These are phyloP conservation scores for Macrophya annulata DNA, from an alignment of 2,888 invertebrate species.

Conservation along the genomic window DNA sequence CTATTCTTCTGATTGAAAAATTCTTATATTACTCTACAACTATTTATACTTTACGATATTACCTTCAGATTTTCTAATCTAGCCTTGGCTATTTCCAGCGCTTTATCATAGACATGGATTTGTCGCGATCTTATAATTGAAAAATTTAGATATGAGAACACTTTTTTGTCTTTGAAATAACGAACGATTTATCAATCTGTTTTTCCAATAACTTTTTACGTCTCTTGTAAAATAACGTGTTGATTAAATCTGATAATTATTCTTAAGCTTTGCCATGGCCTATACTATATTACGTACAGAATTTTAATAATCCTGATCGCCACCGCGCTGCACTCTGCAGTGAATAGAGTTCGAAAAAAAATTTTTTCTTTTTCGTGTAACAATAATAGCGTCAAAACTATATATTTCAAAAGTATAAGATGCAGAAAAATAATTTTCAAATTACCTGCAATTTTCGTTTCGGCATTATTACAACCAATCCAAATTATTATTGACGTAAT, in stretches of 20 bases:
- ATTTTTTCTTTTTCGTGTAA: too few species aligned
- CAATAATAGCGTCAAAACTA: too few species aligned
- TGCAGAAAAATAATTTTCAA: background rate
- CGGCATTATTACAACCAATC: background rate
- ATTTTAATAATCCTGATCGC: background rate
- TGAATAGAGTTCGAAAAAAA: too few species aligned
- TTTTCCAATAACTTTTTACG: background rate
- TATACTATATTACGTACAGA: too few species aligned
- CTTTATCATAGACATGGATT: background rate
- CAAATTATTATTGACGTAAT: background rate
- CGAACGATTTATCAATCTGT: background rate
- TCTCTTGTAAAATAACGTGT: background rate
- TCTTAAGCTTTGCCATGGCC: too few species aligned
- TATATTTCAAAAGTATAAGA: background rate
- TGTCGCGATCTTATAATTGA: background rate
- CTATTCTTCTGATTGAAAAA: background rate
- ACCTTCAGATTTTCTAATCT: background rate
- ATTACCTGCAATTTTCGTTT: conserved; percentile 15
- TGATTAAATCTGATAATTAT: background rate
- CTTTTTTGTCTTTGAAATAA: background rate
- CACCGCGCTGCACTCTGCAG: too few species aligned
- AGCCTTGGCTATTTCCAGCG: background rate
- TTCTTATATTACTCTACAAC: background rate
- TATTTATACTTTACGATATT: background rate
- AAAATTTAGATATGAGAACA: background rate